Evolutionary conservation across 2,888 invertebrate genomes (phyloP).

Genomic region (Mythimna albipuncta): DNA sequence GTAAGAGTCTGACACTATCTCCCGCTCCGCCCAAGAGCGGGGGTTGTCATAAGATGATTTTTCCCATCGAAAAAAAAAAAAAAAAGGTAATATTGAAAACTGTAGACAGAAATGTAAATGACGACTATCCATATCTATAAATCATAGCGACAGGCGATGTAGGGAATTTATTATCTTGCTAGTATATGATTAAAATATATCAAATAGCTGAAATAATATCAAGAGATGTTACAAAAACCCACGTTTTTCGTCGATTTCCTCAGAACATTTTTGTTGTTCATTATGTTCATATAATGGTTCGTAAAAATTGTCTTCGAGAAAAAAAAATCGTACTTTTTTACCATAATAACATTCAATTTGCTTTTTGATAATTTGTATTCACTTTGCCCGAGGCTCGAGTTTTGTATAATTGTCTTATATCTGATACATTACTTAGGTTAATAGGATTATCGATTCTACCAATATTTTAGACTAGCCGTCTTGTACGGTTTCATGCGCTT

Average conservation of each 20-base stretch:
- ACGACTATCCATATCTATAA: no score
- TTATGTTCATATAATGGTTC: constrained; percentile 39
- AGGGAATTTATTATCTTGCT: no score
- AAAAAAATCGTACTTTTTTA: constrained; percentile 39
- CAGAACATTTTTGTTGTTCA: constrained; percentile 37
- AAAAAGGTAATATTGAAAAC: no score
- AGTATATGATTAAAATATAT: background rate
- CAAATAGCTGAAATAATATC: constrained; percentile 11
- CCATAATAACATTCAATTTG: constrained; percentile 34
- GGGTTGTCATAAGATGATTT: no score
- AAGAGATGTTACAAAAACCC: constrained; percentile 10
- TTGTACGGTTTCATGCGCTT: no score
- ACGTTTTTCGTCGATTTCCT: constrained; percentile 18
- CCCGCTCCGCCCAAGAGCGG: no score
- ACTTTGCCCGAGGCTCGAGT: constrained; percentile 5
- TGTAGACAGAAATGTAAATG: no score
- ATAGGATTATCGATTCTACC: background rate
- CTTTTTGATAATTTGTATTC: constrained; percentile 30
- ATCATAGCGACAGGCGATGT: no score
- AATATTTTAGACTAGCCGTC: background rate
- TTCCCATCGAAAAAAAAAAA: no score
- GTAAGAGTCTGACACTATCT: no score
- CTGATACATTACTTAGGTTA: constrained; percentile 1
- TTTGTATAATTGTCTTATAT: constrained; percentile 20
- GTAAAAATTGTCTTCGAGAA: constrained; percentile 12